A percentile compares a stretch with the other conserved stretches of the same genome.
phyloP scores from a whole-genome alignment of 1,140 invertebrate species.

The Calliopsis andreniformis region DNA sequence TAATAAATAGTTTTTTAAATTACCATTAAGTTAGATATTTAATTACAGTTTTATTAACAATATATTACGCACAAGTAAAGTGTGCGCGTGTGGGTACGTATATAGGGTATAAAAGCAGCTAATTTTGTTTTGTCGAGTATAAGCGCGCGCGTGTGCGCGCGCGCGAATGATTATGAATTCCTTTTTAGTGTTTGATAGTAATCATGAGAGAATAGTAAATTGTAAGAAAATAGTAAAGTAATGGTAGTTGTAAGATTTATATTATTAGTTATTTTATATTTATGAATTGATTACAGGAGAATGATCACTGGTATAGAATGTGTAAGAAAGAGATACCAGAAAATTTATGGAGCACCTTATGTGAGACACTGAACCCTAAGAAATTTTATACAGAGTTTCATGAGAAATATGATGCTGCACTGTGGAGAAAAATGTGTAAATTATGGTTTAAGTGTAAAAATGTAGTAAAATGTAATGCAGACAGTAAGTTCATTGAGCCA shows the following conservation, averaged over 20 bases:
- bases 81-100: too few species aligned
- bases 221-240: neutral
- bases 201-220: too few species aligned
- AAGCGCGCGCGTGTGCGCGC: too few species aligned
- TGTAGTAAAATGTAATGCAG: slow-evolving; percentile 31
- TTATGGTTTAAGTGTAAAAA: slow-evolving; percentile 53
- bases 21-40: too few species aligned
- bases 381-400: slow-evolving; percentile 30
- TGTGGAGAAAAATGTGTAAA: slow-evolving; percentile 57
- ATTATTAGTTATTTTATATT: neutral
- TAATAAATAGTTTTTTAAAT: neutral
- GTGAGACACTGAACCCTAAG: slow-evolving; percentile 45
- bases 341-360: slow-evolving; percentile 46
- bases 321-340: slow-evolving; percentile 55
- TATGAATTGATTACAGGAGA: slow-evolving; percentile 41
- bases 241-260: neutral
- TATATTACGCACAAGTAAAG: too few species aligned
- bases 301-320: slow-evolving; percentile 47
- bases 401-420: slow-evolving; percentile 22
- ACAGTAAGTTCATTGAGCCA: slow-evolving; percentile 26
- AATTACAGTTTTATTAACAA: too few species aligned
- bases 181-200: too few species aligned
- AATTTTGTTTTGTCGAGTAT: too few species aligned
- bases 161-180: too few species aligned
- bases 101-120: too few species aligned